A percentile compares a stretch with the other conserved stretches of the same genome.
phyloP scores from a whole-genome alignment of 1,140 invertebrate genomes.

The Bicyclus anynana region DNA sequence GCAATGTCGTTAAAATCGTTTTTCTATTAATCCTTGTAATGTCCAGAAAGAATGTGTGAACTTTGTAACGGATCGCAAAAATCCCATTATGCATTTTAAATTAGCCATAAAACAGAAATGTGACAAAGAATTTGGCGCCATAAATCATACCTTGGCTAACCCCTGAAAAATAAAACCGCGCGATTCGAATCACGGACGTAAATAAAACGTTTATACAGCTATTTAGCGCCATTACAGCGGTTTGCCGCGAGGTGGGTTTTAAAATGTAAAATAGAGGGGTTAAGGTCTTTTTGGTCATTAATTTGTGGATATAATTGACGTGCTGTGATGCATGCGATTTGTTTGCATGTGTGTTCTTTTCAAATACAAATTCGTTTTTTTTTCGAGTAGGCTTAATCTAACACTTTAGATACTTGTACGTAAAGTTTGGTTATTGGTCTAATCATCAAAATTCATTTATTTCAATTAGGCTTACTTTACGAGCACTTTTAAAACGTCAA shows the following conservation, averaged over 20 bases:
- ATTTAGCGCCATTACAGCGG: conserved; percentile 52
- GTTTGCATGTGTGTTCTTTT: background rate
- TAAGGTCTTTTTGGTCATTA: conserved; percentile 2
- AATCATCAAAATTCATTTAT: no score
- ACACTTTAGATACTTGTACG: no score
- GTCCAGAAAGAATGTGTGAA: no score
- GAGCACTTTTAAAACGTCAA: no score
- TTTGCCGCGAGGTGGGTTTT: conserved; percentile 54
- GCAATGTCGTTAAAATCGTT: no score
- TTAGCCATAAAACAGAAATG: background rate
- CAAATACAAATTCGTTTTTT: no score
- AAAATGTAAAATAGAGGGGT: conserved; percentile 27
- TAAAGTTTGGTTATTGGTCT: no score
- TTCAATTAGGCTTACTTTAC: no score
- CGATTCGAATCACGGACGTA: conserved; percentile 52
- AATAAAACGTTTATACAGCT: conserved; percentile 53
- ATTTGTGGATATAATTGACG: background rate
- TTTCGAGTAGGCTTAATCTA: no score
- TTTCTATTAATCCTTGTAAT: no score
- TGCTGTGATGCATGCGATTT: background rate
- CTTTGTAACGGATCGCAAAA: background rate
- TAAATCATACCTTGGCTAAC: conserved; percentile 2
- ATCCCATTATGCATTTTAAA: background rate
- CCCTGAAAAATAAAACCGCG: conserved; percentile 11
- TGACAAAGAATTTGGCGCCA: background rate